Evolutionary conservation across 2,888 invertebrate species (phyloP).

Genomic region (Lamellibrachia columna): DNA sequence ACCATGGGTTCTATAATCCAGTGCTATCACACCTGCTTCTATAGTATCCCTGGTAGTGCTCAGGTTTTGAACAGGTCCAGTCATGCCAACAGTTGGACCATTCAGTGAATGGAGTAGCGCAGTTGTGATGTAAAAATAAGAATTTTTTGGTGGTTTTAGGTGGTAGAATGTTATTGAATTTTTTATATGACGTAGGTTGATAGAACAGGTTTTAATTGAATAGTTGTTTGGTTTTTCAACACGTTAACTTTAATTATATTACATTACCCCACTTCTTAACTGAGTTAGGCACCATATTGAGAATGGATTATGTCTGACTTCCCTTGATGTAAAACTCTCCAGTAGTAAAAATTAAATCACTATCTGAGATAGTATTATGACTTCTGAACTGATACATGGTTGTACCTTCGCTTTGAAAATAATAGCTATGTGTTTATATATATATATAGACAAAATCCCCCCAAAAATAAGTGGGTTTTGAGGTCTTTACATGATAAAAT

Average conservation of each 20-base stretch:
- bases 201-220: neutral
- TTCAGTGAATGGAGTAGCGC: neutral
- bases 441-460: too few species aligned
- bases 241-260: neutral
- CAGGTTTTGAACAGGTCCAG: neutral
- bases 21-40: neutral
- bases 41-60: neutral
- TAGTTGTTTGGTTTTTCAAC: neutral
- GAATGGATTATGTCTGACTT: too few species aligned
- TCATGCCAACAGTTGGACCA: neutral
- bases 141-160: neutral
- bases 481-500: too few species aligned
- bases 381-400: too few species aligned
- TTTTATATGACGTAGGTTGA: neutral
- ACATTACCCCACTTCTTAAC: neutral
- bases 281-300: neutral
- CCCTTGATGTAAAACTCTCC: too few species aligned
- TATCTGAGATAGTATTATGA: too few species aligned
- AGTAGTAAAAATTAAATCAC: too few species aligned
- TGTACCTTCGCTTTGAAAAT: too few species aligned
- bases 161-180: neutral
- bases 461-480: too few species aligned
- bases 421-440: too few species aligned
- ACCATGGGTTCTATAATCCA: neutral
- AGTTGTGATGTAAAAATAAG: neutral